These are phyloP conservation scores for Euplagia quadripunctaria DNA, from an alignment of 2,888 invertebrate species.

Conservation along the genomic window DNA sequence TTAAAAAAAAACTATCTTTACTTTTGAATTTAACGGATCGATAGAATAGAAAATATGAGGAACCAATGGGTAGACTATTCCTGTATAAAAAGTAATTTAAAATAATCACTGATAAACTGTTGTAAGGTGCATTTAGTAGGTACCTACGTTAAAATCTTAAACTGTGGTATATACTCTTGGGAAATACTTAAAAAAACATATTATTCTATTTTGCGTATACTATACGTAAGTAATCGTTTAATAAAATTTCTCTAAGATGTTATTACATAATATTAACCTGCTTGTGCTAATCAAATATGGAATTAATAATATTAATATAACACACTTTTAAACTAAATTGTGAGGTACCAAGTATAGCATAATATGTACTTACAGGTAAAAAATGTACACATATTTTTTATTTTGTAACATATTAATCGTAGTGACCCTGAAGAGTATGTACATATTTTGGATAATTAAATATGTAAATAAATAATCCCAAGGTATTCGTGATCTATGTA, in stretches of 20 bases:
- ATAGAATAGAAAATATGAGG: too few species aligned
- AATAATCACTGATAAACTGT: too few species aligned
- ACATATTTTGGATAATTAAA: neutral
- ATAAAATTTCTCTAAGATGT: neutral
- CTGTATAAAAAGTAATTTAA: too few species aligned
- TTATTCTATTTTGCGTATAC: too few species aligned
- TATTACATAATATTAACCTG: neutral
- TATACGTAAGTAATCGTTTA: too few species aligned
- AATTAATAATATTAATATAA: neutral
- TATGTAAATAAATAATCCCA: conserved; percentile 8
- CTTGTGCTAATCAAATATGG: neutral
- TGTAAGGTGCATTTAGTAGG: too few species aligned
- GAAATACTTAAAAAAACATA: too few species aligned
- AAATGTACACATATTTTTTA: neutral
- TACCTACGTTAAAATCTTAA: too few species aligned
- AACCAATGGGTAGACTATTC: too few species aligned
- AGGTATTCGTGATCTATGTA: conserved; percentile 1
- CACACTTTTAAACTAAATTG: neutral
- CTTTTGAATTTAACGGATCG: too few species aligned
- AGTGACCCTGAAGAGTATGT: neutral
- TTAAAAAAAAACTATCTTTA: too few species aligned
- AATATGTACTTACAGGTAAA: neutral
- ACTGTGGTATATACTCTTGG: too few species aligned
- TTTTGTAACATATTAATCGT: neutral
- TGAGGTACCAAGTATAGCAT: neutral